phyloP scores from a whole-genome alignment of 1,140 invertebrate genomes.

The Drosophila virilis region DNA sequence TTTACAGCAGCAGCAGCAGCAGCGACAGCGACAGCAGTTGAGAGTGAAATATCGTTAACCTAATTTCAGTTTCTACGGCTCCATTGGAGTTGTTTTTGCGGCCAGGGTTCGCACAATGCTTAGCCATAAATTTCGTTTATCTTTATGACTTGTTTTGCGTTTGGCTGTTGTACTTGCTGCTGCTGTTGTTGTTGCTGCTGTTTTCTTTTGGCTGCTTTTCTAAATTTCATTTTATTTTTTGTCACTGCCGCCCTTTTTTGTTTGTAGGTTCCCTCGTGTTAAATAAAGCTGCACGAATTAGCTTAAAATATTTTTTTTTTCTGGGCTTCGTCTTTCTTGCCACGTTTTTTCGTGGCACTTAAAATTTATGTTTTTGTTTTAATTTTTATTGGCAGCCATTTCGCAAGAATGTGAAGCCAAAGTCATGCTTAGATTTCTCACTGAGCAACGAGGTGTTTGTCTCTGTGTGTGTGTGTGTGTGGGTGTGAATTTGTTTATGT shows the following conservation, averaged over 20 bases:
- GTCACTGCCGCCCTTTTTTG: constrained; percentile 42
- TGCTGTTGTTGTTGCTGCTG: constrained; percentile 26
- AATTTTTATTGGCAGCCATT: constrained; percentile 69
- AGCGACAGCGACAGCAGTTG: constrained; percentile 38
- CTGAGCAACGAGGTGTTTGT: constrained; percentile 33
- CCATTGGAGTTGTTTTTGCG: constrained; percentile 54
- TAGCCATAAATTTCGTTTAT: constrained; percentile 78
- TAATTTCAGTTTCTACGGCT: constrained; percentile 65
- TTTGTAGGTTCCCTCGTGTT: constrained; percentile 45
- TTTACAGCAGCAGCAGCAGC: constrained; percentile 18
- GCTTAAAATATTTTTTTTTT: constrained; percentile 27
- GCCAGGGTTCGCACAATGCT: constrained; percentile 62
- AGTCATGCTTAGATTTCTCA: constrained; percentile 35
- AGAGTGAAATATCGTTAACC: constrained; percentile 82
- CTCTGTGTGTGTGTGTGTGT: background rate
- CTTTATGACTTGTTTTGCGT: constrained; percentile 80
- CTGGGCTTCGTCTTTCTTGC: background rate
- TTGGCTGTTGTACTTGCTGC: constrained; percentile 17
- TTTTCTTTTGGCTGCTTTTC: constrained; percentile 28
- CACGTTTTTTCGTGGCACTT: constrained; percentile 40
- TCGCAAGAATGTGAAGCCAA: constrained; percentile 14
- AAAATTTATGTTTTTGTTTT: constrained; percentile 57
- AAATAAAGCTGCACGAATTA: constrained; percentile 58
- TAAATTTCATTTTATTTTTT: constrained; percentile 59
- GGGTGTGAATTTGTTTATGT: constrained; percentile 48